Percentiles rank a stretch among this genome's conserved stretches.
Evolutionary conservation across 2,113 vertebrate genomes (phyloP).

Genomic region (Pica pica): DNA sequence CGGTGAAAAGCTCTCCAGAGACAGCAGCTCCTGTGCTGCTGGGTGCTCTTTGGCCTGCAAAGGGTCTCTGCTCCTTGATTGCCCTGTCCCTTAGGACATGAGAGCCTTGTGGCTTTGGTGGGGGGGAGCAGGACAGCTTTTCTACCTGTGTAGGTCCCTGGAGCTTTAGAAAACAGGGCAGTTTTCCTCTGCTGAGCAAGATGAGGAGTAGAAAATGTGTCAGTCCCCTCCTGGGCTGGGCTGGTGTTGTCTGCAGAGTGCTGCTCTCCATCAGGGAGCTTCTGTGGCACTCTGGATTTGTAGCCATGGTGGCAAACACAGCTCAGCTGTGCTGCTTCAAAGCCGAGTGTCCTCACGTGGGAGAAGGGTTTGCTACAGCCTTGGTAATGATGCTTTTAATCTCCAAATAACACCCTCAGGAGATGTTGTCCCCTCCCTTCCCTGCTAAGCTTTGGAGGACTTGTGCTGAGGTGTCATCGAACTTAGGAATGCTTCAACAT

Average conservation of each 20-base stretch:
- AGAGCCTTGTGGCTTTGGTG: neutral
- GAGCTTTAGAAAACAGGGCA: neutral
- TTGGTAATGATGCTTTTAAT: neutral
- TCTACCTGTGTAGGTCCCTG: neutral
- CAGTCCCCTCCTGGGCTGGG: neutral
- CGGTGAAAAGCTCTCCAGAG: neutral
- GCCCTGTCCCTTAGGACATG: neutral
- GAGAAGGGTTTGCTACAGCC: neutral
- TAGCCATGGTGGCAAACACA: neutral
- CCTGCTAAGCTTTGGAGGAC: neutral
- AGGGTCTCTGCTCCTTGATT: neutral
- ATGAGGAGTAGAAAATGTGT: neutral
- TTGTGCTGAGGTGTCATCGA: neutral
- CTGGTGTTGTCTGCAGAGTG: neutral
- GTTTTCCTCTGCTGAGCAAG: neutral
- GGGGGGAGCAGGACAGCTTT: neutral
- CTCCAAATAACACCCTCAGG: neutral
- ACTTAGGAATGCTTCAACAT: conserved; percentile 9
- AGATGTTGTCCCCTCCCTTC: neutral
- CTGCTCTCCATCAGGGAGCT: neutral
- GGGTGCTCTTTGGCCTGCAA: neutral
- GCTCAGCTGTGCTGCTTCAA: neutral
- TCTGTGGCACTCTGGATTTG: neutral
- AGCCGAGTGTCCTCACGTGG: neutral
- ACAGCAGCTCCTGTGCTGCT: neutral